Conservation (phyloP, 1,140 invertebrate genomes). For the Copidosoma floridanum region DNA sequence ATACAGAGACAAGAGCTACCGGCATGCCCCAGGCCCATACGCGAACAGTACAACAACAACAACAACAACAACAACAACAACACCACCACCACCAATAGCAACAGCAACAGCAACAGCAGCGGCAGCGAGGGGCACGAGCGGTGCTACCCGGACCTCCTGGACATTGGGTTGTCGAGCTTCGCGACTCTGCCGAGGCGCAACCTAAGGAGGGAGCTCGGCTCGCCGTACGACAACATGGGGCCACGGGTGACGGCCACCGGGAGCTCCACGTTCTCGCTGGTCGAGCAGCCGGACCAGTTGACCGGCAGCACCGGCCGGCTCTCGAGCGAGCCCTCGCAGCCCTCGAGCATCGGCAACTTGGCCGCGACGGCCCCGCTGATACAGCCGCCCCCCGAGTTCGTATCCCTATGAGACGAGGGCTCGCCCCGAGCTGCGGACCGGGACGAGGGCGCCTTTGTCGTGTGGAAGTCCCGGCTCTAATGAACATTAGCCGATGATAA, state of each 20-base stretch:
- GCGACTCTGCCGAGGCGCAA: constrained; percentile 63
- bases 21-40: neutral
- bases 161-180: constrained; percentile 57
- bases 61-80: too few relatives aligned
- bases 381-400: constrained; percentile 57
- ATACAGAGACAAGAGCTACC: too few relatives aligned
- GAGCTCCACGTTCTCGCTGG: constrained; percentile 76
- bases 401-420: constrained; percentile 40
- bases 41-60: neutral
- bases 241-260: constrained; percentile 83
- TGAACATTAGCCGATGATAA: too few relatives aligned
- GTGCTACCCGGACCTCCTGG: constrained; percentile 73
- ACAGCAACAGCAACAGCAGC: neutral
- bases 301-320: constrained; percentile 41
- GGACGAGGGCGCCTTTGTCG: neutral
- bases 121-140: constrained; percentile 50
- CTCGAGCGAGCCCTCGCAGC: constrained; percentile 43
- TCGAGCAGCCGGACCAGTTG: constrained; percentile 61
- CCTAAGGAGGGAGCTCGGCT: constrained; percentile 47
- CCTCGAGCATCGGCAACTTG: constrained; percentile 34
- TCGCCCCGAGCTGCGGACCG: neutral
- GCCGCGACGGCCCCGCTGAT: constrained; percentile 57
- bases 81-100: too few relatives aligned
- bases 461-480: constrained; percentile 6
- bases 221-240: constrained; percentile 84